Evolutionary conservation across 1,140 invertebrate species (phyloP), one percentile per base, ranked within the genome.

Genomic region (Drosophila busckii): DNA sequence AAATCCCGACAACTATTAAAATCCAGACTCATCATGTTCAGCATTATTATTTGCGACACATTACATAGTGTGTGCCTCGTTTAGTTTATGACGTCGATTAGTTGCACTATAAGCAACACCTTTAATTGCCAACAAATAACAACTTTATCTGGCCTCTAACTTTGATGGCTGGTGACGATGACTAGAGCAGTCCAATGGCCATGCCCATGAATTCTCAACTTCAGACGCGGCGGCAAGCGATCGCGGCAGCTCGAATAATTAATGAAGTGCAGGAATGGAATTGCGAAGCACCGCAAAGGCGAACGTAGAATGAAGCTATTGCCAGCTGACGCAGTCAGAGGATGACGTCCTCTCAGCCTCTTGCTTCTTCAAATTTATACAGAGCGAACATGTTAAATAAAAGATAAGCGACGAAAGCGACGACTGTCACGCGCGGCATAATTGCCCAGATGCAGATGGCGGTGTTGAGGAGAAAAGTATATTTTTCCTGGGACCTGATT

Each of bases 111-210:
- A 73, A 80, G 75, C 75, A 82, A 82, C 75, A 80, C 75, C 75
- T 80, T 82, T 80, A 80, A 80, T 69, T 82, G 69, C 75, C 75
- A 80, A 80, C 75, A 82, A 80, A 82, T 80, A 82, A 80, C 75
- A 80, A 80, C 75, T 80, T 80, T 80, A 80, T 80, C 75, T 82
- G 75, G 75, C 68, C 69, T 73, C 75, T 68, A 71, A 80, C 69
- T 59, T 73, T 68, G 62, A 48, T 34, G 40, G 19, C 16, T 32
- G 37, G 2, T 35, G 42, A 38, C 29, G 13, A 23, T 41, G 56
- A 56, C 40, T 45, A 20, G 26, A 59, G 40, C 62, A 60, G 59
- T 42, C 54, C 44, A 35, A 34, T 54, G 52, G 29, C 42, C 50
- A 56, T 42, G 20, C 8, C 41, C 56, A 60, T 61, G 41, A 29